These are phyloP conservation scores for Varanus salvator DNA, from an alignment of 2,113 vertebrate species.

Conservation along the genomic window DNA sequence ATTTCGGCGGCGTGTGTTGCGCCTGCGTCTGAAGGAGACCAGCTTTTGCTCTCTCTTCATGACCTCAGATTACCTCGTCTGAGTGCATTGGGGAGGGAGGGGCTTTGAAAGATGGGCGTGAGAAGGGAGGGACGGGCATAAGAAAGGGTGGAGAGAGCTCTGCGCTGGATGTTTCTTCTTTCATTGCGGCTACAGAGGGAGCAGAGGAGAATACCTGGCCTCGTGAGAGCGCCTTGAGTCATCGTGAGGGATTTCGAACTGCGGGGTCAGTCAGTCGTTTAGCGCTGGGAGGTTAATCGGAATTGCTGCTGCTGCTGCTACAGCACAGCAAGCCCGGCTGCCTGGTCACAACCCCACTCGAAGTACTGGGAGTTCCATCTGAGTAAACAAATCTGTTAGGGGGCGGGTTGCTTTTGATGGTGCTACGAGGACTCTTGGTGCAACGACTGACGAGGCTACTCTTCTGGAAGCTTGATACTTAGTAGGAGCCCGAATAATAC, in stretches of 20 bases:
- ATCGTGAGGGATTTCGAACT: neutral
- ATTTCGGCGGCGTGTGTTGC: neutral
- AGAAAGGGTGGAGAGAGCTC: neutral
- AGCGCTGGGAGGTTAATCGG: neutral
- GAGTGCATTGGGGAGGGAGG: neutral
- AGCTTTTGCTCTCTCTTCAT: neutral
- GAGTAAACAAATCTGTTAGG: neutral
- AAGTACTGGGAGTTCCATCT: neutral
- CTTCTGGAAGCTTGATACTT: neutral
- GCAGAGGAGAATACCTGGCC: no score
- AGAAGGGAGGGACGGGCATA: neutral
- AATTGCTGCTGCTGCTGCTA: neutral
- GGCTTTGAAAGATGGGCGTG: neutral
- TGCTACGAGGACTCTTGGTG: neutral
- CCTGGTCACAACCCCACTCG: neutral
- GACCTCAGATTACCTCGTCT: slow-evolving; percentile 16
- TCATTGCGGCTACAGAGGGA: neutral
- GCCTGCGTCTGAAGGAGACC: neutral
- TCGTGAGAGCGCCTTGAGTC: neutral
- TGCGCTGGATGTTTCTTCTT: neutral
- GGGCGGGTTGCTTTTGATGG: no score
- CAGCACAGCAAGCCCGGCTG: neutral
- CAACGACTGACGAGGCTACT: neutral
- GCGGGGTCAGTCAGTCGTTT: neutral
- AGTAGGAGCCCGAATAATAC: neutral